These are phyloP conservation scores for Aptenodytes forsteri DNA, from an alignment of 2,113 vertebrate species.

Conservation along the genomic window DNA sequence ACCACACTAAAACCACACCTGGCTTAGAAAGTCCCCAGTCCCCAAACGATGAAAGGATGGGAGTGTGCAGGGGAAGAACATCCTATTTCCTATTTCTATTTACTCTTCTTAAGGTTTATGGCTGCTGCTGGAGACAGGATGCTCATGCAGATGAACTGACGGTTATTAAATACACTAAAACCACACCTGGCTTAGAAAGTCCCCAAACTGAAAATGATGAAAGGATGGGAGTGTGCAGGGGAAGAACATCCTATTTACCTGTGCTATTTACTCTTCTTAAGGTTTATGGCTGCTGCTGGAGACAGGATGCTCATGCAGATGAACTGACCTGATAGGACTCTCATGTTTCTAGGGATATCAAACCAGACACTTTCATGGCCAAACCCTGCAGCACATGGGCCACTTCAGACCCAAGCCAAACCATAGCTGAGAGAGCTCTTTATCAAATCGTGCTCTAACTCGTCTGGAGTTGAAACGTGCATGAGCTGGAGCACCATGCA, in stretches of 20 bases:
- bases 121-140: no score
- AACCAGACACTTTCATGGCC: background rate
- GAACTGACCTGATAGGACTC: background rate
- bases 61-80: no score
- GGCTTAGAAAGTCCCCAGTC: no score
- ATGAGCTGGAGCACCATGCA: background rate
- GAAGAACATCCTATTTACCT: background rate
- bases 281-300: background rate
- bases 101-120: no score
- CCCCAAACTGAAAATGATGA: background rate
- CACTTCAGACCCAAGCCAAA: background rate
- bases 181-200: background rate
- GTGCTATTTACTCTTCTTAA: background rate
- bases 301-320: background rate
- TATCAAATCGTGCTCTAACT: background rate
- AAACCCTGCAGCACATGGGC: background rate
- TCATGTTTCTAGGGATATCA: background rate
- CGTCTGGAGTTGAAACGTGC: background rate
- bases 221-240: background rate
- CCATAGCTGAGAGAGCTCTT: background rate
- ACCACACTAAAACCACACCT: no score
- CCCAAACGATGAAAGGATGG: no score
- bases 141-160: no score
- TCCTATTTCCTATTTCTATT: no score
- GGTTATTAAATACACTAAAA: background rate